Base-by-base conservation (phyloP, 1,140 invertebrate genomes). In the Drosophila mauritiana region DNA sequence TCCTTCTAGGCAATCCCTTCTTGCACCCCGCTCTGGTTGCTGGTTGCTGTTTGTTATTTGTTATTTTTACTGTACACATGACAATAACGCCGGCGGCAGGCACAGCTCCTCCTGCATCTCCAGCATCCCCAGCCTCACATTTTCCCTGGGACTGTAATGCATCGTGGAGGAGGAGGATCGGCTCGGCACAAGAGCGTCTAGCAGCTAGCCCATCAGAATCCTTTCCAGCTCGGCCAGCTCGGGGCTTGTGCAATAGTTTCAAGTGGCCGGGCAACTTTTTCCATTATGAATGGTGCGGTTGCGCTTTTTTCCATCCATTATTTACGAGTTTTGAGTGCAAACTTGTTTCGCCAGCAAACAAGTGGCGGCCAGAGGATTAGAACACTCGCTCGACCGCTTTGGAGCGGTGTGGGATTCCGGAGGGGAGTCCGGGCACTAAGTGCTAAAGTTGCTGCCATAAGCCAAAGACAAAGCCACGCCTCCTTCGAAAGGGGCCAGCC, bases 271-370 rank as follows among this genome's bases (percentile, higher is more conserved):
- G 65, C 77, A 89, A 89, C 84, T 89, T 89, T 89, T 89, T 89
- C 84, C 84, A 89, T 89, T 89, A 89, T 89, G 85, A 88, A 89
- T 90, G 85, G 85, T 85, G 81, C 85, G 84, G 85, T 84, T 89
- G 85, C 84, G 80, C 85, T 89, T 89, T 89, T 88, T 80, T 69
- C 73, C 80, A 86, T 88, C 81, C 84, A 88, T 88, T 88, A 88
- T 88, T 88, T 88, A 88, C 85, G 84, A 88, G 84, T 88, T 88
- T 88, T 76, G 84, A 88, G 84, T 88, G 84, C 84, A 88, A 88
- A 88, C 83, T 88, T 88, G 67, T 89, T 80, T 80, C 73, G 67
- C 80, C 59, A 73, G 83, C 84, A 88, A 88, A 88, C 85, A 88
- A 88, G 84, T 88, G 84, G 68, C 80, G 68, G 68, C 77, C 84